These are phyloP conservation scores for Gastrophysa polygoni DNA, from an alignment of 2,888 invertebrate species.

Conservation along the genomic window DNA sequence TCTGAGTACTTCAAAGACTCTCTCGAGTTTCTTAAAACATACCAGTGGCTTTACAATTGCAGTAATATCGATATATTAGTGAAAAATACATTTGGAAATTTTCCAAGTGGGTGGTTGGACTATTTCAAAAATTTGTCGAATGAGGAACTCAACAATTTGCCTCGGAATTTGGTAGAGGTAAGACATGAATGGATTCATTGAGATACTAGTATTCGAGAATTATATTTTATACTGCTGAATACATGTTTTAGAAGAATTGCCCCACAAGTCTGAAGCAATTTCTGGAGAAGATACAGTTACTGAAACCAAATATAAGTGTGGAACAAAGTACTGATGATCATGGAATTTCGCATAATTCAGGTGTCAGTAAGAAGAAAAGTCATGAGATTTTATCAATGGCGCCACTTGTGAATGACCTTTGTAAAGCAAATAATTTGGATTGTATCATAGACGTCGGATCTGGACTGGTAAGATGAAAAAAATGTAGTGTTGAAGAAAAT, in stretches of 20 bases:
- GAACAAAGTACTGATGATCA: constrained; percentile 12
- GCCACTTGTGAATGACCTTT: constrained; percentile 62
- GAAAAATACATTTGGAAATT: constrained; percentile 61
- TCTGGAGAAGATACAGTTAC: constrained; percentile 49
- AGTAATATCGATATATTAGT: constrained; percentile 71
- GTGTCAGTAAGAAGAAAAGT: constrained; percentile 68
- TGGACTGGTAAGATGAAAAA: constrained; percentile 66
- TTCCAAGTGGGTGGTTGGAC: constrained; percentile 62
- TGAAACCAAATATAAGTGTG: constrained; percentile 44
- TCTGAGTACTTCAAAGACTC: constrained; percentile 64
- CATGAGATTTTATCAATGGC: constrained; percentile 73
- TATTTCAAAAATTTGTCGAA: constrained; percentile 57
- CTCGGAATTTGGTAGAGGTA: constrained; percentile 44
- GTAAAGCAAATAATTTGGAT: constrained; percentile 58
- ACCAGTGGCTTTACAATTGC: constrained; percentile 68
- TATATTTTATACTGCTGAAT: background rate
- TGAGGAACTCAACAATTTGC: constrained; percentile 60
- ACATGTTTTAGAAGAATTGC: constrained; percentile 51
- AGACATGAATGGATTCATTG: no score
- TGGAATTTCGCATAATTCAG: constrained; percentile 49
- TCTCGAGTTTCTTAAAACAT: constrained; percentile 64
- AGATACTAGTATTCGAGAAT: background rate
- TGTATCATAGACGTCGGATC: constrained; percentile 75
- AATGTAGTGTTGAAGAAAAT: no score
- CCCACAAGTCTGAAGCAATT: constrained; percentile 57